Evolutionary conservation across 92 coral and sea anemone genomes (phyloP).

Genomic region (Actinernus sp.): DNA sequence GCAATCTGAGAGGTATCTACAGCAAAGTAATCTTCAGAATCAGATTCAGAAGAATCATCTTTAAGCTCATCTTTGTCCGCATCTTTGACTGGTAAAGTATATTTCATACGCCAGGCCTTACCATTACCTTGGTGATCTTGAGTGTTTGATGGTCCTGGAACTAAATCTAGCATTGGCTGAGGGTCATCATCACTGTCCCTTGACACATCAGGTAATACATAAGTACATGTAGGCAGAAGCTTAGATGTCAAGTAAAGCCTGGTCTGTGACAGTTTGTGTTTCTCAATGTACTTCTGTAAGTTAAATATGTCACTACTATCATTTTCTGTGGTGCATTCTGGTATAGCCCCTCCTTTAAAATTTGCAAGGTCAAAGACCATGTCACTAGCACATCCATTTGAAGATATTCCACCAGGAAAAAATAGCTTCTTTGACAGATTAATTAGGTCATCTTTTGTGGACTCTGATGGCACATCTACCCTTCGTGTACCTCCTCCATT

Average conservation of each 20-base stretch:
- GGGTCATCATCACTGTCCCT: slow-evolving; percentile 13
- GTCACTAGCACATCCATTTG: slow-evolving; percentile 26
- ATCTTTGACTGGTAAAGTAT: too few relatives aligned
- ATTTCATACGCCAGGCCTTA: slow-evolving; percentile 26
- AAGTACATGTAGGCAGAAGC: background rate
- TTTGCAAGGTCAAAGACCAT: slow-evolving; percentile 59
- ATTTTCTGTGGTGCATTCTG: slow-evolving; percentile 11
- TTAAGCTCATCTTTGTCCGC: too few relatives aligned
- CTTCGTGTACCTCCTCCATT: slow-evolving; percentile 42
- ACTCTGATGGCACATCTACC: slow-evolving; percentile 17
- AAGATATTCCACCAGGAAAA: slow-evolving; percentile 36
- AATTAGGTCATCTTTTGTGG: slow-evolving; percentile 33
- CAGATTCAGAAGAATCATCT: slow-evolving; percentile 7
- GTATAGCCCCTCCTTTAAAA: slow-evolving; percentile 33
- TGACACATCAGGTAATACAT: slow-evolving; percentile 1
- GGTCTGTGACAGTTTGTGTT: slow-evolving; percentile 25
- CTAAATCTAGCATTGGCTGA: background rate
- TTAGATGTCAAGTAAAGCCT: slow-evolving; percentile 47
- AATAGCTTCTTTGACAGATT: slow-evolving; percentile 25
- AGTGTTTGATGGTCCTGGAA: background rate
- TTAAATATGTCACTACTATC: slow-evolving; percentile 3
- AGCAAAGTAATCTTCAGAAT: slow-evolving; percentile 3
- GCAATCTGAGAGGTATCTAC: too few relatives aligned
- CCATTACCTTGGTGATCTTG: slow-evolving; percentile 14
- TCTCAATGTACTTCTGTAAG: slow-evolving; percentile 44